Base-by-base conservation (phyloP, 2,888 invertebrate genomes). In the Noctuana brunneofusca region DNA sequence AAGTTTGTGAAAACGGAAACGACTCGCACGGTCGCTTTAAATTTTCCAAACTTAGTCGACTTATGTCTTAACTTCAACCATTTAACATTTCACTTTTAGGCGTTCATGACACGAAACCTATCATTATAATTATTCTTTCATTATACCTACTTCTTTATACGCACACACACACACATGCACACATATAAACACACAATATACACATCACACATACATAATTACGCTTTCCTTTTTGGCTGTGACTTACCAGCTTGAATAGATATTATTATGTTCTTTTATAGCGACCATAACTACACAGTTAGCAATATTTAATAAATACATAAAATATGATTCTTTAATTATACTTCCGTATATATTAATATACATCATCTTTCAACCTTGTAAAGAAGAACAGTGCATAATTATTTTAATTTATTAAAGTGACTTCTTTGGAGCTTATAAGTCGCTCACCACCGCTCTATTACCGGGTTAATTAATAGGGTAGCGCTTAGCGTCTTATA, bases 401-500 rank as follows among this genome's bases (percentile, higher is more conserved):
- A 41, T 56, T 56, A 18, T 55, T 56, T 56, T 56, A 56, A 46
- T 56, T 6, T 46, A 56, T 43, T 58, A 49, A 49, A 49, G 30
- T 16, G 32, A 49, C 49, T 57, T 22, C 46, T 46, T 49, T 24
- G 9, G 30, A 58, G 49, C 14, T 35, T 49, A 35, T 16, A 49
- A 58, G 58, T 58, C 32, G 35, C 32, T 48, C 57, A 35, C 49
- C 49, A 49, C 22, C 11, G 48, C 35, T 49, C 57, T 32, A 58
- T 48, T 48, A 35, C 22, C 8, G 35, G 35, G 48, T 49, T 58
- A 58, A 58, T 58, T 58, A 58, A 58, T 22, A 35, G 35, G 22
- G 57, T 35, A 57, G 48, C 46, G 46, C 48, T 57, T 14, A 57
- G 46, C 35, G 32, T 57, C 57, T 57, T 57, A 57, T 46, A 57